phyloP scores from a whole-genome alignment of 2,888 invertebrate species.

The Latheticus oryzae region DNA sequence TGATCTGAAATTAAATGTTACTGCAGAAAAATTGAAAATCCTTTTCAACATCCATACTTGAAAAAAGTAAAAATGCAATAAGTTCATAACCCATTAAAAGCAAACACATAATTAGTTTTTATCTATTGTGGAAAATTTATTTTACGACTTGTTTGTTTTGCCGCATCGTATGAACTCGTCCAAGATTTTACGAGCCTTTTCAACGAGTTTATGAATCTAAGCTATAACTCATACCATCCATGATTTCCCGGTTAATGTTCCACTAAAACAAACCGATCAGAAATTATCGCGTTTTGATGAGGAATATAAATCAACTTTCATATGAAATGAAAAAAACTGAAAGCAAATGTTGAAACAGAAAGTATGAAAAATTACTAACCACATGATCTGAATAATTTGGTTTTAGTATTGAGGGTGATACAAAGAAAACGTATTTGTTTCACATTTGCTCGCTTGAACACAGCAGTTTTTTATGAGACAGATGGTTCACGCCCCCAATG shows the following conservation, averaged over 20 bases:
- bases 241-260: conserved; percentile 48
- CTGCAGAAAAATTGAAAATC: too few relatives aligned
- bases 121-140: conserved; percentile 47
- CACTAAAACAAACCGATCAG: conserved; percentile 46
- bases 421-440: conserved; percentile 37
- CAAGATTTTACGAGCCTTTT: conserved; percentile 50
- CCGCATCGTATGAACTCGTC: conserved; percentile 50
- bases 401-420: conserved; percentile 27
- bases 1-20: too few relatives aligned
- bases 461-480: conserved; percentile 61
- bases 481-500: conserved; percentile 63
- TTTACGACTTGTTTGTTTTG: conserved; percentile 50
- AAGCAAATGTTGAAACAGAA: background rate
- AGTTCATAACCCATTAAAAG: conserved; percentile 16
- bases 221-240: conserved; percentile 46
- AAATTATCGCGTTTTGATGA: conserved; percentile 44
- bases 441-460: conserved; percentile 35
- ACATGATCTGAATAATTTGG: conserved; percentile 19
- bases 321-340: background rate
- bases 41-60: background rate
- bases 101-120: conserved; percentile 52
- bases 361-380: conserved; percentile 23
- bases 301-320: conserved; percentile 7
- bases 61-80: background rate
- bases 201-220: conserved; percentile 49